Base-by-base conservation (phyloP, 2,797 vertebrate species). In the Galago senegalensis region DNA sequence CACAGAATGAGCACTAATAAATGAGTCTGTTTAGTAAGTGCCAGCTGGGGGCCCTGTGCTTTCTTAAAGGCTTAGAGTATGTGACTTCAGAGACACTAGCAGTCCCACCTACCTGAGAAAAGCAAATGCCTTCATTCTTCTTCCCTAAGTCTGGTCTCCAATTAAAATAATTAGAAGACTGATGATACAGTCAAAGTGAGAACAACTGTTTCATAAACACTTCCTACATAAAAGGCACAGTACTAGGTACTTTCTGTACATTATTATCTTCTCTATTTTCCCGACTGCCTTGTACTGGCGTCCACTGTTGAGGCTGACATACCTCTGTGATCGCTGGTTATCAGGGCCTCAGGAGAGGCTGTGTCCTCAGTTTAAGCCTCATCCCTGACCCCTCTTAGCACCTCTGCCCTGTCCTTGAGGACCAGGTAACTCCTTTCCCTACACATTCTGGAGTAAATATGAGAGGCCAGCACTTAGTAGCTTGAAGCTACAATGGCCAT, bases 381-480 rank as follows among this genome's bases (percentile, higher is more conserved):
- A 13, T 3, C 31, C 23, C 67, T 31, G 3, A 5, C 20, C 34
- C 12, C 1, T 58, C 27, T 27, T 23, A 25, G 17, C 29, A 69
- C 46, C n/a, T 49, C 49, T 29, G 34, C 40, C 12, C 2, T 69
- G 34, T 53, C 43, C 7, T 40, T 25, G 27, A 49, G 27, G 61
- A 70, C 25, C 34, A 63, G 20, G 23, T 37, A 56, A 4, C 29
- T 58, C 29, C n/a, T 18, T 94, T 69, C 40, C 43, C 7, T 61
- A 3, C 7, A 12, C 1, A 0, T 65, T 29, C 20, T 72, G 34
- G 11, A 16, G 20, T 18, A 6, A 49, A 16, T 10, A 2, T 29
- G 65, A 34, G 12, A 23, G 60, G 76, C 40, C 60, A 81, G 25
- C 53, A 56, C 43, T 60, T 20, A 75, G 46, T 40, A 16, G 12